Evolutionary conservation across 64 coral and sea anemone species (phyloP).

Genomic region (Astreopora myriophthalma): DNA sequence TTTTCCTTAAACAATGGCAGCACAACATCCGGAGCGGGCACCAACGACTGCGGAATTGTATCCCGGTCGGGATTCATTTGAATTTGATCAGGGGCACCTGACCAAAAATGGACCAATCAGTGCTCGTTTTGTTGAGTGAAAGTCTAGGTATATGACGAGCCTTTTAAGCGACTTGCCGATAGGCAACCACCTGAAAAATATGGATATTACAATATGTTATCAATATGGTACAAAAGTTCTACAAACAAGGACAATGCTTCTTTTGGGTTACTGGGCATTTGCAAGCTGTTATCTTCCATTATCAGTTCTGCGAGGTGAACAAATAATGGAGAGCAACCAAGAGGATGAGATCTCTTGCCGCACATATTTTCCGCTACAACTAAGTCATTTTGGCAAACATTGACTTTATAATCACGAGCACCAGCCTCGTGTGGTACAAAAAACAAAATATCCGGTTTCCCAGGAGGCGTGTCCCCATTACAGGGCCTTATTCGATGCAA

Average conservation of each 20-base stretch:
- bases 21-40: too few species aligned
- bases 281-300: conserved; percentile 34
- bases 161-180: too few species aligned
- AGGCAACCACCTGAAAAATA: too few species aligned
- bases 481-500: conserved; percentile 19
- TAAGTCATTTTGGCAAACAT: neutral
- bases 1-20: too few species aligned
- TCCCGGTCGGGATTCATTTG: too few species aligned
- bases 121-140: too few species aligned
- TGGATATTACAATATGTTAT: too few species aligned
- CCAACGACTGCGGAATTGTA: too few species aligned
- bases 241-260: conserved; percentile 2
- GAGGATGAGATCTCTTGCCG: neutral
- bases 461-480: neutral
- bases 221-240: neutral
- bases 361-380: neutral
- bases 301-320: conserved; percentile 12
- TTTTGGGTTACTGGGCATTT: conserved; percentile 21
- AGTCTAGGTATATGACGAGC: too few species aligned
- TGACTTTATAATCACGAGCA: conserved; percentile 9
- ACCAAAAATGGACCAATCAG: too few species aligned
- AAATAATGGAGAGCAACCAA: conserved; percentile 22
- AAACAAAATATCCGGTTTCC: conserved; percentile 28
- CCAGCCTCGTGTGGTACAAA: conserved; percentile 9
- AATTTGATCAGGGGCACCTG: too few species aligned